Percentiles rank a stretch among this genome's conserved stretches.
These are phyloP conservation scores for Sporophila hypoxantha DNA, from an alignment of 2,113 vertebrate species.

Conservation along the genomic window DNA sequence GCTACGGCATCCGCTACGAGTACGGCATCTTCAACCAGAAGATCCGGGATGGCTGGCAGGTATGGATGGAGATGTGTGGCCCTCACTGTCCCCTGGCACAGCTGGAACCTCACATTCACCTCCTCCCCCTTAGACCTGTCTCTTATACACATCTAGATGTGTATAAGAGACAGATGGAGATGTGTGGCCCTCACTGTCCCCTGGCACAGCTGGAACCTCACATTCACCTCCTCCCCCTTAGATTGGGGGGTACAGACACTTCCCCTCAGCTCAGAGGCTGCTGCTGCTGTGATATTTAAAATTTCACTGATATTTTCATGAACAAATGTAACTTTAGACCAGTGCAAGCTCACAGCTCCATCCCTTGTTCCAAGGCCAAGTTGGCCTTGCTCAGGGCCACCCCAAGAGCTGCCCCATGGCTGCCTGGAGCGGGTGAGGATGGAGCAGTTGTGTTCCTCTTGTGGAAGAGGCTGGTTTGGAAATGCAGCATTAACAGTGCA, in stretches of 20 bases:
- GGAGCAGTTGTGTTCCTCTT: not conserved
- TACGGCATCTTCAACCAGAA: constrained; percentile 98
- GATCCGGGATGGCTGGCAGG: constrained; percentile 94
- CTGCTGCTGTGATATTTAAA: not conserved
- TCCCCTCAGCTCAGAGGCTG: not conserved
- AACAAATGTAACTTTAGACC: not conserved
- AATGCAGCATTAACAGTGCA: not conserved
- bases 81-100: accelerated
- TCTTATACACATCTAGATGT: too few relatives aligned
- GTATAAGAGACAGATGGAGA: too few relatives aligned
- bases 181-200: accelerated
- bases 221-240: too few relatives aligned
- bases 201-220: accelerated
- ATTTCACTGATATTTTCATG: not conserved
- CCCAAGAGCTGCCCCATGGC: not conserved
- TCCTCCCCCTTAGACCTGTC: too few relatives aligned
- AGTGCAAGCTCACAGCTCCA: not conserved
- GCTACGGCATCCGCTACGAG: constrained; percentile 95
- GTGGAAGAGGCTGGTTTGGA: not conserved
- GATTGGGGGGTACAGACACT: accelerated
- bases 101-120: accelerated
- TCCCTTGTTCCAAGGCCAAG: not conserved
- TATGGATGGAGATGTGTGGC: not conserved
- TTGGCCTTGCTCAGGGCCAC: not conserved
- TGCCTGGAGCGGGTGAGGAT: not conserved